phyloP scores from a whole-genome alignment of 2,113 vertebrate genomes.

The Suncus etruscus region DNA sequence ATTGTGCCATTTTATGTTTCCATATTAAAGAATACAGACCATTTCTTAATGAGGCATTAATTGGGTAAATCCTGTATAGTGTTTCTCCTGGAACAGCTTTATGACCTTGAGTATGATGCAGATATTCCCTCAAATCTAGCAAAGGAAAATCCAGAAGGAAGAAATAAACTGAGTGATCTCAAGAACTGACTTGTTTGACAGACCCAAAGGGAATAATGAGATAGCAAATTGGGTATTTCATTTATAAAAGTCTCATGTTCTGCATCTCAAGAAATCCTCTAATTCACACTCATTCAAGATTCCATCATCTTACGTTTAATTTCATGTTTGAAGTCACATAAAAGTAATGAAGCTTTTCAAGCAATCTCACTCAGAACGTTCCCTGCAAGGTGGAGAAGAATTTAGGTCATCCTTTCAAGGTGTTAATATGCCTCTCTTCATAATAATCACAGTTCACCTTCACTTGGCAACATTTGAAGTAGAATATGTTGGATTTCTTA shows the following conservation, averaged over 20 bases:
- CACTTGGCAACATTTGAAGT: slow-evolving; percentile 36
- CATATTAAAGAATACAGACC: neutral
- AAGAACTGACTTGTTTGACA: neutral
- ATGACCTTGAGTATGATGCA: neutral
- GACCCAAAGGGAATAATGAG: neutral
- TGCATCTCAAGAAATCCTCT: slow-evolving; percentile 45
- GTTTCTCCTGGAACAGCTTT: neutral
- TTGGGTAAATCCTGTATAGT: neutral
- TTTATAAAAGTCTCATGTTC: slow-evolving; percentile 55
- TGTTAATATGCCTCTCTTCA: slow-evolving; percentile 44
- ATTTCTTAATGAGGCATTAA: neutral
- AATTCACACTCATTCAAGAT: slow-evolving; percentile 53
- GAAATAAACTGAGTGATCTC: slow-evolving; percentile 8
- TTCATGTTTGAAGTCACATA: slow-evolving; percentile 67
- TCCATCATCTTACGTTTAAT: slow-evolving; percentile 56
- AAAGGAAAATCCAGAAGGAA: neutral
- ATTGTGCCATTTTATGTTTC: neutral
- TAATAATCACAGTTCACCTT: slow-evolving; percentile 65
- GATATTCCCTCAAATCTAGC: neutral
- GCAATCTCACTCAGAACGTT: slow-evolving; percentile 45
- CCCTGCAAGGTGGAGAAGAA: slow-evolving; percentile 48
- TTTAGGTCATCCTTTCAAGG: slow-evolving; percentile 49
- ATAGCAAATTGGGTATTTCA: neutral
- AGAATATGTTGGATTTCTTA: slow-evolving; percentile 24
- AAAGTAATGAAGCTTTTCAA: slow-evolving; percentile 58